Evolutionary conservation across 2,888 invertebrate species (phyloP).

Genomic region (Nezara viridula): DNA sequence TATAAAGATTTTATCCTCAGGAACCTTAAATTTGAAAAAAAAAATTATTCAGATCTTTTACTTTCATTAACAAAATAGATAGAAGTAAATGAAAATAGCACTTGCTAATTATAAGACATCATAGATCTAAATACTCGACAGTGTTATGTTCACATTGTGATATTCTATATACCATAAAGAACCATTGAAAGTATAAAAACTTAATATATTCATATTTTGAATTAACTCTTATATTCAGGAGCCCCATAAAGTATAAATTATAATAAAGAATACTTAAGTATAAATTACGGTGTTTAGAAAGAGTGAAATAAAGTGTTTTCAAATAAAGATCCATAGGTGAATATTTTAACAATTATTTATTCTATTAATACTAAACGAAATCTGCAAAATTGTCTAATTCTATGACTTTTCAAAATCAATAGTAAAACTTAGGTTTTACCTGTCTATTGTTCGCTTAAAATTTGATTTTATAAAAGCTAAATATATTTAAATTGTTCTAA

Average conservation of each 20-base stretch:
- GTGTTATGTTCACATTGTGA: not conserved
- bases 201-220: not conserved
- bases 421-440: not conserved
- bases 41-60: not conserved
- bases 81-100: not conserved
- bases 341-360: not conserved
- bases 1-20: not conserved
- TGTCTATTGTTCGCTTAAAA: not conserved
- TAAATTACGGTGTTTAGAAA: not conserved
- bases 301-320: not conserved
- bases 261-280: not conserved
- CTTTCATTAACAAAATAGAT: not conserved
- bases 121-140: not conserved
- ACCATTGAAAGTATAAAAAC: not conserved
- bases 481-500: not conserved
- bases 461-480: not conserved
- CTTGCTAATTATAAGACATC: not conserved
- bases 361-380: not conserved
- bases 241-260: not conserved
- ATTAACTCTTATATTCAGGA: not conserved
- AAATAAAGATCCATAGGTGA: not conserved
- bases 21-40: not conserved
- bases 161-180: not conserved
- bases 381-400: not conserved
- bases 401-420: not conserved